Evolutionary conservation across 2,113 vertebrate genomes (phyloP), one percentile per base, ranked within the genome.

Genomic region (Calypte anna): DNA sequence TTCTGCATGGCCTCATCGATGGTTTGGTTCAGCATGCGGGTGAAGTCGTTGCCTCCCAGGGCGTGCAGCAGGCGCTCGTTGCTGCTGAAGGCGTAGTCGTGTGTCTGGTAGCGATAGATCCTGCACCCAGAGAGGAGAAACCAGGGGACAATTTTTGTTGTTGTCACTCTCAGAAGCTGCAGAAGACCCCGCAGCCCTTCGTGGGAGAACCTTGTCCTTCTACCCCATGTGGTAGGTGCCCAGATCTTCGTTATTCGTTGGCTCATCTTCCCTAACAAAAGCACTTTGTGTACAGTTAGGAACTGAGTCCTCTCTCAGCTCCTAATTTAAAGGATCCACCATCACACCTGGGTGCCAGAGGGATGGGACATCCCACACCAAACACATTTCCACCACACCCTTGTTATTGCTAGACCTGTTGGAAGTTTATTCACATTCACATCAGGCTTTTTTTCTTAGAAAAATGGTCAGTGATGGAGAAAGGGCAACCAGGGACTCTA

Each of bases 21-120:
- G 15, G 98, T 99, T 58, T 97, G 97, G 96, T 99, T 99, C 77
- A 98, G 91, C 87, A 99, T 92, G 20, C 33, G 93, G 6, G 96
- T 91, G 48, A 99, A 99, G 18, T 93, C 79, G 0, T 98, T 92
- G 4, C 99, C 99, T 9, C 99, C 99, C 50, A 99, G 98, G 31
- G 98, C 98, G 2, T 99, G 98, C 23, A 99, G 86, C 53, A 99
- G 96, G 44, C 80, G 97, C 85, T 99, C 98, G 21, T 98, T 98
- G 9, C 91, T 99, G 91, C 99, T 98, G 98, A 99, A 99, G 36
- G 99, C 98, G 15, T 99, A 99, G 28, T 99, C 98, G 3, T 98
- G 98, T 78, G 99, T 98, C 96, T 99, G 99, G 94, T 98, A 99
- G 94, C 99, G 99, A 93, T 99, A 99, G 96, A 99, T 98, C 97